Conservation (phyloP, 2,113 vertebrate genomes). For the Neolamprologus tretocephalus region DNA sequence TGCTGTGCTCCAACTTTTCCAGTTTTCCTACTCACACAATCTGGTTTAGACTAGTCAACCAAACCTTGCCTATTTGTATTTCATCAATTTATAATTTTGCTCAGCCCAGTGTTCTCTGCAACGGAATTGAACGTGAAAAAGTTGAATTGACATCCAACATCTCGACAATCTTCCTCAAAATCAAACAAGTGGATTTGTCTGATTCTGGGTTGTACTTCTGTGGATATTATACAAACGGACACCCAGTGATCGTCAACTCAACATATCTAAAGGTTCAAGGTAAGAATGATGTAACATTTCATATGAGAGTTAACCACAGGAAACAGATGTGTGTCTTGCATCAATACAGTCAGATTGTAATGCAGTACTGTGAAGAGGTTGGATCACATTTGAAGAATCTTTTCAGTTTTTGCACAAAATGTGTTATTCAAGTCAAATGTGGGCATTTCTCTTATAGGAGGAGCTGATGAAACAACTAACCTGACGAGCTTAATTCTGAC, state of each 20-base stretch:
- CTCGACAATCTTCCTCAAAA: neutral
- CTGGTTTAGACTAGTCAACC: neutral
- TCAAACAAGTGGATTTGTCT: neutral
- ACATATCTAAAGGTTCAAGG: neutral
- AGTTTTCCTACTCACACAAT: neutral
- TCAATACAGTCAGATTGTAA: rapidly evolving
- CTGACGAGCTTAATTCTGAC: neutral
- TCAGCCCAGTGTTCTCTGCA: neutral
- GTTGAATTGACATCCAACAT: neutral
- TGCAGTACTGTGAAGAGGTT: neutral
- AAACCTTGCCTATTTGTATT: neutral
- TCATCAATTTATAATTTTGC: neutral
- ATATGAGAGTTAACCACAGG: neutral
- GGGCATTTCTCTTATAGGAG: rapidly evolving
- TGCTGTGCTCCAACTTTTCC: neutral
- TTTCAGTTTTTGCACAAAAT: neutral
- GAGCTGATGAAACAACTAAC: neutral
- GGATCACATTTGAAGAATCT: neutral
- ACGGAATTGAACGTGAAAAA: rapidly evolving
- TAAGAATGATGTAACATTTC: neutral
- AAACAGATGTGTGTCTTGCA: neutral
- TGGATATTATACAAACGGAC: neutral
- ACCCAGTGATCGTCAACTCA: neutral
- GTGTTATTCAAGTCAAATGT: neutral
- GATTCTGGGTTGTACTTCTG: rapidly evolving